Evolutionary conservation across 2,888 invertebrate genomes (phyloP).

Genomic region (Drosophila yooni): DNA sequence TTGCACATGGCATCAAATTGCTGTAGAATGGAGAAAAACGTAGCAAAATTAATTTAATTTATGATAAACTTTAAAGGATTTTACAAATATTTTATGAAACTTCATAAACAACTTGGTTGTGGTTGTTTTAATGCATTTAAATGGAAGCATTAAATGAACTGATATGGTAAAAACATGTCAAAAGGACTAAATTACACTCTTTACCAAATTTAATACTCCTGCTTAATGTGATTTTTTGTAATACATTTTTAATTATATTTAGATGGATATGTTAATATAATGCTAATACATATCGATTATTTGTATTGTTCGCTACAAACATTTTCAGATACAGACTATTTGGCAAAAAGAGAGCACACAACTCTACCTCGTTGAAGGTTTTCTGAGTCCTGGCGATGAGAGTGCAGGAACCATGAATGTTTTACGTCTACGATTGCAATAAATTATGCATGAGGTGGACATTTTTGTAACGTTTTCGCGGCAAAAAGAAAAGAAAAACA

Average conservation of each 20-base stretch:
- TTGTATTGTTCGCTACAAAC: background rate
- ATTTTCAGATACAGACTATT: background rate
- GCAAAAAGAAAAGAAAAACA: slow-evolving; percentile 19
- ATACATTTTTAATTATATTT: background rate
- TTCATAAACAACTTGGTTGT: background rate
- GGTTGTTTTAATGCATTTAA: slow-evolving; percentile 27
- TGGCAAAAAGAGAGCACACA: slow-evolving; percentile 5
- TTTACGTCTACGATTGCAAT: slow-evolving; percentile 67
- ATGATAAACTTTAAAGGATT: background rate
- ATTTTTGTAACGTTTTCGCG: slow-evolving; percentile 59
- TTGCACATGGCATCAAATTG: slow-evolving; percentile 92
- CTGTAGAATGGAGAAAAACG: slow-evolving; percentile 84
- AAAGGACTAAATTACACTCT: background rate
- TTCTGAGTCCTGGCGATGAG: slow-evolving; percentile 14
- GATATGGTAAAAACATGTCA: slow-evolving; percentile 31
- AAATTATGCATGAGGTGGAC: slow-evolving; percentile 78
- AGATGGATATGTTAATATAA: background rate
- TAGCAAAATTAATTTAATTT: slow-evolving; percentile 16
- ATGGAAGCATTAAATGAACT: slow-evolving; percentile 25
- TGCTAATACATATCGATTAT: background rate
- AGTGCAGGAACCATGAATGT: slow-evolving; percentile 59
- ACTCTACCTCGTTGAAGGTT: slow-evolving; percentile 33
- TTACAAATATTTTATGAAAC: background rate
- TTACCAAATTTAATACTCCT: background rate
- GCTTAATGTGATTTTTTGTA: background rate